Evolutionary conservation across 2,113 vertebrate species (phyloP), one percentile per base, ranked within the genome.

Genomic region (Triplophysa siluroides): DNA sequence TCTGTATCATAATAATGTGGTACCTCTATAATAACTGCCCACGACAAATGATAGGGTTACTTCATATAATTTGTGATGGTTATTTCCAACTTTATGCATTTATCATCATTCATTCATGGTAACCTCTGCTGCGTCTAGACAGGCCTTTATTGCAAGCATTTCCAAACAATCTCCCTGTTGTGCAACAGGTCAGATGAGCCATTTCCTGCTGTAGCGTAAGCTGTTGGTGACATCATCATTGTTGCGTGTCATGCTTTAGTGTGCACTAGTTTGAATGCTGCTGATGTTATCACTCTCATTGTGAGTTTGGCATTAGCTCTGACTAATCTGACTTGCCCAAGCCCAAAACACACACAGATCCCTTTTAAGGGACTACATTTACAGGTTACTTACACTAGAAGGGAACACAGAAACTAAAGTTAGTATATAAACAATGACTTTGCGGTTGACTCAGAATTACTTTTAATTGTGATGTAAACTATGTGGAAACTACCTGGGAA

Each of bases 161-260:
- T 65, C 45, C 54, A 18, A 52, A 76, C 24, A 50, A 6, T 4
- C 43, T 14, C 26, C 2, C 3, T 29, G 74, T 21, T 76, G 61
- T 29, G 60, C 43, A 68, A 72, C 50, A 45, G 10, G n/a, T 52
- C 45, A 45, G 19, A 29, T 38, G 41, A 82, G 72, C 26, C 77
- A 85, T 67, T 82, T 84, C 83, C 83, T 72, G 66, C 23, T 21
- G 13, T 21, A 9, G 29, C 10, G 26, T 47, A 54, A 60, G 23
- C 29, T 38, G 41, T 16, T 68, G 62, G 19, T 61, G 41, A 66
- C 19, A 24, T 70, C 26, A 66, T 68, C 26, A 16, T 38, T 38
- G 12, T 19, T 19, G 14, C 3, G 21, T 29, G 19, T 62, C 56
- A 18, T 41, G 33, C 56, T 61, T 74, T 45, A 24, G 54, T 74